Percentiles rank a stretch among this genome's conserved stretches.
phyloP scores from a whole-genome alignment of 2,888 invertebrate genomes.

The Bimastos eiseni region DNA sequence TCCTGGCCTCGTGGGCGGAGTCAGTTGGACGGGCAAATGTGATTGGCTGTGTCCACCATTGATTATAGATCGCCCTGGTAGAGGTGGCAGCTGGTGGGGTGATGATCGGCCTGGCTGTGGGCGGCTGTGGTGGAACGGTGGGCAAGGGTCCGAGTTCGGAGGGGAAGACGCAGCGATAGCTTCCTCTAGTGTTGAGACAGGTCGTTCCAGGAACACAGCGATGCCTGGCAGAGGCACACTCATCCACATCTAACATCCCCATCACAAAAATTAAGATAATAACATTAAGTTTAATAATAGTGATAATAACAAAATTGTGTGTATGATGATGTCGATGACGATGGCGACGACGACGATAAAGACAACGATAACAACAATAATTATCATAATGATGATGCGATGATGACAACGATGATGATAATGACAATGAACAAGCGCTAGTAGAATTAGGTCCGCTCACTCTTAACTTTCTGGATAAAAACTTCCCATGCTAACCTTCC shows the following conservation, averaged over 20 bases:
- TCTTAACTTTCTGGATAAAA: no score
- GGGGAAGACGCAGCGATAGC: neutral
- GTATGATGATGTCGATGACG: no score
- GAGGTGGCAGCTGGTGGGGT: neutral
- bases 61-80: neutral
- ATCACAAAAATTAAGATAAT: no score
- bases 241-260: neutral
- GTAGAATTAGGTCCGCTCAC: no score
- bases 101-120: neutral
- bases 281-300: no score
- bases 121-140: neutral
- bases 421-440: no score
- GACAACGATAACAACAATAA: no score
- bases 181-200: neutral
- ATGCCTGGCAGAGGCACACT: neutral
- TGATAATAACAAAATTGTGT: no score
- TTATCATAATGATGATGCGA: no score
- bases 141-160: neutral
- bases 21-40: neutral
- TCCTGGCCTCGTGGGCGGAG: neutral
- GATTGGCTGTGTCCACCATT: neutral
- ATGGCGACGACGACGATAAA: no score
- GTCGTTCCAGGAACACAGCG: neutral
- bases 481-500: no score
- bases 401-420: no score